Conservation (phyloP, 2,797 vertebrate genomes). For the Anguilla megastoma region DNA sequence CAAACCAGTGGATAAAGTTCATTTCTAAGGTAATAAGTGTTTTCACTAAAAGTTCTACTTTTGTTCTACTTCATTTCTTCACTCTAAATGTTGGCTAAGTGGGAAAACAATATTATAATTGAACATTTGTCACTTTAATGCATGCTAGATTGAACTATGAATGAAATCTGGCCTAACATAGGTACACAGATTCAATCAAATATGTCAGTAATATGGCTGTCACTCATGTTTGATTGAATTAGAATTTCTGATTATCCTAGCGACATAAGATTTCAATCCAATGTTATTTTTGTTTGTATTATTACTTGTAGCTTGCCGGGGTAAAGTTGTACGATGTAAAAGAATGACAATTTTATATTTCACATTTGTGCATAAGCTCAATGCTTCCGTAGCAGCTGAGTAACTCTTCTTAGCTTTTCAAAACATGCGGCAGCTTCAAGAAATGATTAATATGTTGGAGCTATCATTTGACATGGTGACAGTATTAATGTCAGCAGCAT, state of each 20-base stretch:
- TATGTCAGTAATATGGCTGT: background rate
- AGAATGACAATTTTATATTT: background rate
- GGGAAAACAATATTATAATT: conserved; percentile 27
- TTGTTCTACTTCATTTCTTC: conserved; percentile 23
- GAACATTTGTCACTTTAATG: background rate
- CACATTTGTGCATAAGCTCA: background rate
- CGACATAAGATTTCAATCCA: conserved; percentile 12
- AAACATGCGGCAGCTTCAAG: background rate
- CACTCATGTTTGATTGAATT: background rate
- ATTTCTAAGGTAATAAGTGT: conserved; percentile 30
- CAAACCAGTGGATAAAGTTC: conserved; percentile 27
- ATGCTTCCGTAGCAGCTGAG: background rate
- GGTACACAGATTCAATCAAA: conserved; percentile 34
- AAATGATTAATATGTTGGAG: background rate
- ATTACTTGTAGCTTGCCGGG: background rate
- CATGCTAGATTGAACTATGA: conserved; percentile 8
- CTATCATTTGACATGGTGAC: background rate
- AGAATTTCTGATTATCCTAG: background rate
- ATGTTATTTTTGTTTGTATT: background rate
- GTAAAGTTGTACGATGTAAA: background rate
- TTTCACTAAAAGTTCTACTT: conserved; percentile 7
- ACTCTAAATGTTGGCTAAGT: conserved; percentile 24
- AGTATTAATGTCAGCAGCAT: background rate
- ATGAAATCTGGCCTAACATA: conserved; percentile 20
- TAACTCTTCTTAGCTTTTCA: background rate